Percentiles rank a stretch among this genome's conserved stretches.
These are phyloP conservation scores for Donacobius atricapilla DNA, from an alignment of 2,113 vertebrate genomes.

Conservation along the genomic window DNA sequence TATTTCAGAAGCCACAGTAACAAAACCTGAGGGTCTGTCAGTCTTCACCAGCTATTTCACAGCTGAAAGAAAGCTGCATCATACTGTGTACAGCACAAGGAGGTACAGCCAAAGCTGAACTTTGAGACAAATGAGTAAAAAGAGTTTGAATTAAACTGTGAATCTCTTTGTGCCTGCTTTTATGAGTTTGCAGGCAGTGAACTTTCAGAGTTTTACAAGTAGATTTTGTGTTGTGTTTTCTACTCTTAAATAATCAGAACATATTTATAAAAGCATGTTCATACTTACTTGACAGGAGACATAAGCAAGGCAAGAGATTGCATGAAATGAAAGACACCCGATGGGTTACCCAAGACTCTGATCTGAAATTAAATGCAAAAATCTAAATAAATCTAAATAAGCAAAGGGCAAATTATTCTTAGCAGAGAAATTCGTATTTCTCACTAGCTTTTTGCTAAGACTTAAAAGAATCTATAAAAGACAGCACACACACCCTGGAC, in stretches of 20 bases:
- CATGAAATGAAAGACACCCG: conserved; percentile 94
- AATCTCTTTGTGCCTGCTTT: background rate
- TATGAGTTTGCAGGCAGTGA: background rate
- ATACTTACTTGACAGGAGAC: conserved; percentile 87
- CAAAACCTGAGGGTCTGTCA: background rate
- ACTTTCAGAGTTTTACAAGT: background rate
- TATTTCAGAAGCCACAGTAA: background rate
- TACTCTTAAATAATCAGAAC: background rate
- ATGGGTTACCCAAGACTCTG: conserved; percentile 81
- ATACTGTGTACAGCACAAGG: background rate
- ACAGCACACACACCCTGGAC: background rate
- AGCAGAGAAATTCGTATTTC: background rate
- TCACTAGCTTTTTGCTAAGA: background rate
- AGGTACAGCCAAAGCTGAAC: background rate
- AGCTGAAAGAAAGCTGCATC: background rate
- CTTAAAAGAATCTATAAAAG: background rate
- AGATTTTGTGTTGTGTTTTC: background rate
- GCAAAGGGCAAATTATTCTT: background rate
- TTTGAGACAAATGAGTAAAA: background rate
- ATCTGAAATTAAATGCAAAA: conserved; percentile 80
- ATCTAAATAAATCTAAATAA: background rate
- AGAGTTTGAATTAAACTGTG: background rate
- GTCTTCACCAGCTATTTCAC: background rate
- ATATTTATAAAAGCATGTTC: background rate
- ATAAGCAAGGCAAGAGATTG: conserved; percentile 92